phyloP scores from a whole-genome alignment of 2,888 invertebrate genomes.

The Pyrgus malvae region DNA sequence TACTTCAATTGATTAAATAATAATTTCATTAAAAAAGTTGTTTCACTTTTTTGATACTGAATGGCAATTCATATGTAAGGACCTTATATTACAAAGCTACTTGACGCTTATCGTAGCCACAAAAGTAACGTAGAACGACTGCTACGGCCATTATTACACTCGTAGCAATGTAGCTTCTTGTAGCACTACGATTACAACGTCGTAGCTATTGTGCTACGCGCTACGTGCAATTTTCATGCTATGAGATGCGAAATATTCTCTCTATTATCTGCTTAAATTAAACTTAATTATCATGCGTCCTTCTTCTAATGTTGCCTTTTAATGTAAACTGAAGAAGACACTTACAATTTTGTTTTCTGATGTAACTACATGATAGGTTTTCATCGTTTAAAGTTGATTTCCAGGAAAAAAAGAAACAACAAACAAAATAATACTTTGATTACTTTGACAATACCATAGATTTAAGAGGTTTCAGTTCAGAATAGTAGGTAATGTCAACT shows the following conservation, averaged over 20 bases:
- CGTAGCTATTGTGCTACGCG: conserved; percentile 23
- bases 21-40: too few relatives aligned
- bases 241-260: conserved; percentile 12
- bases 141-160: not conserved
- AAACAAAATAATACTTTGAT: too few relatives aligned
- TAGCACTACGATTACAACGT: conserved; percentile 18
- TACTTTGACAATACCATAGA: too few relatives aligned
- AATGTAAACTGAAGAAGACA: not conserved
- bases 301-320: not conserved
- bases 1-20: too few relatives aligned
- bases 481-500: too few relatives aligned
- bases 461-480: too few relatives aligned
- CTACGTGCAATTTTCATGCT: conserved; percentile 19
- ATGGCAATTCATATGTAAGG: too few relatives aligned
- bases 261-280: conserved; percentile 3
- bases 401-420: too few relatives aligned
- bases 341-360: too few relatives aligned
- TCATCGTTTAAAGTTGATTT: too few relatives aligned
- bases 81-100: not conserved
- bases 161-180: conserved; percentile 18
- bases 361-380: too few relatives aligned
- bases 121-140: not conserved
- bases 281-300: conserved; percentile 3
- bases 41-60: too few relatives aligned
- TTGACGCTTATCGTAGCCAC: not conserved